Base-by-base conservation (phyloP, 2,888 invertebrate species). In the Sicus ferrugineus region DNA sequence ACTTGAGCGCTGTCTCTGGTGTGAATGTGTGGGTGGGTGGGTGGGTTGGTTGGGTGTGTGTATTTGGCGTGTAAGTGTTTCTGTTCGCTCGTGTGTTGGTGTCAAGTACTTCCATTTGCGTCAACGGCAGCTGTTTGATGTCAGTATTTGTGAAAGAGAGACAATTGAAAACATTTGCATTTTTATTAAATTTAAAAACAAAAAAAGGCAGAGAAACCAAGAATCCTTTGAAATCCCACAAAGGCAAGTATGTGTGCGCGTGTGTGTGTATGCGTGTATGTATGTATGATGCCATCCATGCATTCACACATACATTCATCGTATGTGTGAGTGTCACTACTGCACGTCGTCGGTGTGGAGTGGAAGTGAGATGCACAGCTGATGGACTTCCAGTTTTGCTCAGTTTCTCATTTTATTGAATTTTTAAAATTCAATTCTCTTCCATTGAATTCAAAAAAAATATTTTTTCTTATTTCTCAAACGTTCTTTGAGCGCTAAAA, bases 151-250 rank as follows among this genome's bases (percentile, higher is more conserved):
- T n/a, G n/a, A 59, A 59, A 21, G 14, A 14, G 11, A 48, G 34
- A 31, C 52, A 19, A 56, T 58, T 56, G 14, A 58, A 46, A 67
- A 46, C 46, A 67, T 66, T 56, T 66, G 26, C 46, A 67, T 34
- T 46, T 67, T 67, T 31, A 67, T 58, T 58, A 28, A 67, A 67
- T 67, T 67, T 56, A 16, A 62, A n/a, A 28, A 28, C 5, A 28
- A 30, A 48, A 46, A 28, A 30, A 46, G 26, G 26, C 19, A 30
- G 42, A 4, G 16, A 19, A 34, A 34, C 31, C n/a, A 59, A 31
- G 21, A 38, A n/a, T 19, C 31, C 4, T 31, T 34, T 34, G 3
- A 42, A 42, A 42, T 9, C n/a, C 16, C 42, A 14, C 42, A n/a
- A n/a, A 14, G n/a, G 42, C 42, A n/a, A 42, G n/a, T n/a, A 16